Percentiles rank a stretch among this genome's conserved stretches.
These are phyloP conservation scores for Meleagris gallopavo DNA, from an alignment of 2,113 vertebrate species.

Conservation along the genomic window DNA sequence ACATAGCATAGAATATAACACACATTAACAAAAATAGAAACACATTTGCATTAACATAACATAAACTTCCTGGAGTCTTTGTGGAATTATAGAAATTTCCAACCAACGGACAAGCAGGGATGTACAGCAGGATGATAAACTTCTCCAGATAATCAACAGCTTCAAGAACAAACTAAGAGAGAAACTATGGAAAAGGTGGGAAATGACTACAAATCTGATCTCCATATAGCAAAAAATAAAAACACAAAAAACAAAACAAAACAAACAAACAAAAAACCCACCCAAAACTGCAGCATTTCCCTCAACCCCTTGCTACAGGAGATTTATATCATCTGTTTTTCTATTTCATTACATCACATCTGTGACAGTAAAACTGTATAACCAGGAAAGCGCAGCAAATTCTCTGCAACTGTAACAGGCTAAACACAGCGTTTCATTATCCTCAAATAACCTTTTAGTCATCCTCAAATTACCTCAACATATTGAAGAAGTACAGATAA, in stretches of 20 bases:
- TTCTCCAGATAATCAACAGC: neutral
- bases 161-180: neutral
- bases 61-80: neutral
- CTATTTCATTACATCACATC: neutral
- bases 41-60: neutral
- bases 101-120: neutral
- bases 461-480: neutral
- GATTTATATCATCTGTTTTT: neutral
- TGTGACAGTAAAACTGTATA: neutral
- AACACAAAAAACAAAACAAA: too few relatives aligned
- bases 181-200: neutral
- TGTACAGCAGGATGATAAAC: neutral
- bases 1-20: neutral
- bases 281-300: neutral
- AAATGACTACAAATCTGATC: neutral
- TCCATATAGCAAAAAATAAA: neutral
- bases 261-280: too few relatives aligned
- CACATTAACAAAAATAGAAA: neutral
- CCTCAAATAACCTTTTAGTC: conserved; percentile 15
- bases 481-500: neutral
- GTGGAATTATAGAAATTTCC: neutral
- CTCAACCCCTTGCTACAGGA: neutral
- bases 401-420: neutral
- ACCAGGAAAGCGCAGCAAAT: neutral
- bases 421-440: conserved; percentile 4